A percentile compares a stretch with the other conserved stretches of the same genome.
phyloP scores from a whole-genome alignment of 2,113 vertebrate genomes.

The Strix uralensis region DNA sequence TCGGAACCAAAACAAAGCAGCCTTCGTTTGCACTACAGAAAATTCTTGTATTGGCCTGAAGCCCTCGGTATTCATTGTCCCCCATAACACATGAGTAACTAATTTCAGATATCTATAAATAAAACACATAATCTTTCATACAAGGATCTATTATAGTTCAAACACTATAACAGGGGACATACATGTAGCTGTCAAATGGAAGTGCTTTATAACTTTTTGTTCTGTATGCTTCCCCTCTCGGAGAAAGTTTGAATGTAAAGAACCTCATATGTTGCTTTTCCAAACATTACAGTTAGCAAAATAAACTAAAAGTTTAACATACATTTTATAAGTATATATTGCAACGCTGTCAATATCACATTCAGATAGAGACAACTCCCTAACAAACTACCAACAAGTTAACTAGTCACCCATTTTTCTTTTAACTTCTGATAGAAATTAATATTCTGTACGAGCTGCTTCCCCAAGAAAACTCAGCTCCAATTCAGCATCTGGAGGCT shows the following conservation, averaged over 20 bases:
- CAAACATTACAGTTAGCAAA: neutral
- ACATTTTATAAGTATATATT: neutral
- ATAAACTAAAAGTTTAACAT: neutral
- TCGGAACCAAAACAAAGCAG: neutral
- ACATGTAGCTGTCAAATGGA: neutral
- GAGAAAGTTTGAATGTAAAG: neutral
- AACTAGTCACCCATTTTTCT: neutral
- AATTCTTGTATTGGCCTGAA: neutral
- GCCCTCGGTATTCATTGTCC: neutral
- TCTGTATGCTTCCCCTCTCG: neutral
- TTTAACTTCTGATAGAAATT: neutral
- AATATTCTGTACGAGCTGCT: neutral
- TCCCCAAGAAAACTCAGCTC: neutral
- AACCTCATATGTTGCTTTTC: neutral
- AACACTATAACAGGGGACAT: neutral
- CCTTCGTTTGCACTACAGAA: neutral
- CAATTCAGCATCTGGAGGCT: neutral
- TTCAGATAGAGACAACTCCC: neutral
- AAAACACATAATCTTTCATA: neutral
- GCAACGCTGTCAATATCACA: neutral
- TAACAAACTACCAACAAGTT: neutral
- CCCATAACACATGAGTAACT: neutral
- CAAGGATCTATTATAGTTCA: neutral
- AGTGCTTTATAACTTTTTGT: neutral
- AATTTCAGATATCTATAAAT: constrained; percentile 21